Evolutionary conservation across 2,797 vertebrate species (phyloP).

Genomic region (Hirundo rustica): DNA sequence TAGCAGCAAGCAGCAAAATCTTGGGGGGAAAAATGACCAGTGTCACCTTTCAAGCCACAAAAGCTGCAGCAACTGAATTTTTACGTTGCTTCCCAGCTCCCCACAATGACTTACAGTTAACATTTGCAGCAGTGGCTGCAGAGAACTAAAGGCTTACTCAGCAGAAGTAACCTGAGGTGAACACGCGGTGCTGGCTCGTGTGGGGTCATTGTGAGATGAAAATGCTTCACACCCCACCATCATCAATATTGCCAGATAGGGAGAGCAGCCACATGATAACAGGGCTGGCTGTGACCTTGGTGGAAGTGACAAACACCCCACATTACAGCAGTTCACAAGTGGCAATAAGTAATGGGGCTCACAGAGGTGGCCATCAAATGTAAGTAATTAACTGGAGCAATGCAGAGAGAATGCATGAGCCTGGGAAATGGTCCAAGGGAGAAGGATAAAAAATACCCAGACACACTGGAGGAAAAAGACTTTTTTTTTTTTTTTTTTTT

Average conservation of each 20-base stretch:
- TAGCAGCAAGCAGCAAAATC: constrained; percentile 3
- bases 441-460: constrained; percentile 37
- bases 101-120: constrained; percentile 59
- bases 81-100: constrained; percentile 48
- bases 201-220: not conserved
- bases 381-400: constrained; percentile 72
- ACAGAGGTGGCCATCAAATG: constrained; percentile 69
- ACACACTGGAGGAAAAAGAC: constrained; percentile 29
- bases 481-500: constrained; percentile 47
- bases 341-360: constrained; percentile 66
- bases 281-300: constrained; percentile 63
- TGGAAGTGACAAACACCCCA: constrained; percentile 59
- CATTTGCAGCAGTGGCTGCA: constrained; percentile 26
- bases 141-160: constrained; percentile 46
- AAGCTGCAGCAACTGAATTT: constrained; percentile 54
- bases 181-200: not conserved
- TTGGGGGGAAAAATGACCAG: not conserved
- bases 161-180: constrained; percentile 30
- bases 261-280: constrained; percentile 45
- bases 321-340: constrained; percentile 57
- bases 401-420: constrained; percentile 41
- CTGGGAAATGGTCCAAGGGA: constrained; percentile 74
- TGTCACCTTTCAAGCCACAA: constrained; percentile 37
- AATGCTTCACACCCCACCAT: not conserved
- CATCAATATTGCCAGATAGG: constrained; percentile 37